These are phyloP conservation scores for Champsocephalus gunnari DNA, from an alignment of 2,797 vertebrate genomes.

Conservation along the genomic window DNA sequence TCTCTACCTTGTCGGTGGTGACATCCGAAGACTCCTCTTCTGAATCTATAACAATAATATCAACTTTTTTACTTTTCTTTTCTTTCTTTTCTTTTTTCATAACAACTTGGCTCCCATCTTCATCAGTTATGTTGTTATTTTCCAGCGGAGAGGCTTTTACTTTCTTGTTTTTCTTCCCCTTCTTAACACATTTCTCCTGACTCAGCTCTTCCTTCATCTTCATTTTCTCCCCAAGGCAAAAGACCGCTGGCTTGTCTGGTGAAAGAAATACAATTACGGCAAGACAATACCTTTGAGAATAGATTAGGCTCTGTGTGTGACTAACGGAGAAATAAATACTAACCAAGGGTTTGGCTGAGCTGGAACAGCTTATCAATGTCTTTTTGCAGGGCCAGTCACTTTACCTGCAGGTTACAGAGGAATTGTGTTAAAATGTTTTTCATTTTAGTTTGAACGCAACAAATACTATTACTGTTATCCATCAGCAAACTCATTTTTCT, in stretches of 20 bases:
- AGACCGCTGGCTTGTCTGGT: constrained; percentile 25
- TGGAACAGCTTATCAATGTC: constrained; percentile 88
- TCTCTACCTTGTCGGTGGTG: constrained; percentile 10
- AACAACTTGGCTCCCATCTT: neutral
- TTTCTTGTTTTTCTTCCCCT: constrained; percentile 61
- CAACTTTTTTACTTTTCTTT: constrained; percentile 35
- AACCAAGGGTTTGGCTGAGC: constrained; percentile 55
- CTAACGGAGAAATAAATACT: constrained; percentile 26
- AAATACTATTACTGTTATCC: neutral
- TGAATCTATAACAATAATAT: neutral
- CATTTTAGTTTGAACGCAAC: neutral
- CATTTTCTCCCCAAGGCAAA: neutral
- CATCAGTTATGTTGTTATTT: neutral
- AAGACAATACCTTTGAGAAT: neutral
- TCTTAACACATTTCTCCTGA: constrained; percentile 42
- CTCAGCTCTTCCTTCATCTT: constrained; percentile 13
- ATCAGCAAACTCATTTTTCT: neutral
- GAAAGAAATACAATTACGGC: constrained; percentile 7
- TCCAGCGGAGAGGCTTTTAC: constrained; percentile 4
- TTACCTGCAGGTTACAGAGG: constrained; percentile 69
- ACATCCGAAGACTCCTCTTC: neutral
- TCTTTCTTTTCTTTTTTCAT: constrained; percentile 36
- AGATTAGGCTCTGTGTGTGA: neutral
- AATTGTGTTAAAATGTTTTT: neutral
- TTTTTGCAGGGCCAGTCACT: constrained; percentile 84